Evolutionary conservation across 2,888 invertebrate genomes (phyloP).

Genomic region (Trachelus iudaicus): DNA sequence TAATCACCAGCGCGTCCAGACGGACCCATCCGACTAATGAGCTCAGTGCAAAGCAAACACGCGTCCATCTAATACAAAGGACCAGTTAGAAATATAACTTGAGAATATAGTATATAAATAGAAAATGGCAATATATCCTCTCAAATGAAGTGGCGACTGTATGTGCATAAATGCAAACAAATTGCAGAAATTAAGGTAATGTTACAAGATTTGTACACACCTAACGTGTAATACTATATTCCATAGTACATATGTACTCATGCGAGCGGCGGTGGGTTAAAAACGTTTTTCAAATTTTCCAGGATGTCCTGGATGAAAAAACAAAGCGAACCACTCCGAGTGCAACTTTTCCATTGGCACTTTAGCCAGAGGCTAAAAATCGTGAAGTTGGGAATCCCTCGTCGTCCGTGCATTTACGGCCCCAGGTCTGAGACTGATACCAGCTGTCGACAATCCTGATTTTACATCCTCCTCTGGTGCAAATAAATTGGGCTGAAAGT

Average conservation of each 20-base stretch:
- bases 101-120: not conserved
- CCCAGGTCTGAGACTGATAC: slow-evolving; percentile 60
- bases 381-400: slow-evolving; percentile 49
- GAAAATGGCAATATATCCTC: not conserved
- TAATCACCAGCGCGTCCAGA: slow-evolving; percentile 39
- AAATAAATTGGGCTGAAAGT: not conserved
- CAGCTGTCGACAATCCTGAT: slow-evolving; percentile 62
- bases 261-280: slow-evolving; percentile 15
- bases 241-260: not conserved
- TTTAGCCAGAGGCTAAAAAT: slow-evolving; percentile 60
- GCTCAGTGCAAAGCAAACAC: slow-evolving; percentile 50
- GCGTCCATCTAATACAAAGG: slow-evolving; percentile 31
- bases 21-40: slow-evolving; percentile 40
- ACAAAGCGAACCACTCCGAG: slow-evolving; percentile 60
- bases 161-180: not conserved
- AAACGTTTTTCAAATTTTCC: slow-evolving; percentile 31
- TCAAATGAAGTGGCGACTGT: not conserved
- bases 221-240: not conserved
- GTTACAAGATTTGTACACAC: not conserved
- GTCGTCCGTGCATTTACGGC: slow-evolving; percentile 46
- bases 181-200: not conserved
- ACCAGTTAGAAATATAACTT: slow-evolving; percentile 13
- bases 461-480: slow-evolving; percentile 46
- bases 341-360: slow-evolving; percentile 63
- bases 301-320: slow-evolving; percentile 47